Evolutionary conservation across 2,113 vertebrate genomes (phyloP), one percentile per base, ranked within the genome.

Genomic region (Hyla sarda): DNA sequence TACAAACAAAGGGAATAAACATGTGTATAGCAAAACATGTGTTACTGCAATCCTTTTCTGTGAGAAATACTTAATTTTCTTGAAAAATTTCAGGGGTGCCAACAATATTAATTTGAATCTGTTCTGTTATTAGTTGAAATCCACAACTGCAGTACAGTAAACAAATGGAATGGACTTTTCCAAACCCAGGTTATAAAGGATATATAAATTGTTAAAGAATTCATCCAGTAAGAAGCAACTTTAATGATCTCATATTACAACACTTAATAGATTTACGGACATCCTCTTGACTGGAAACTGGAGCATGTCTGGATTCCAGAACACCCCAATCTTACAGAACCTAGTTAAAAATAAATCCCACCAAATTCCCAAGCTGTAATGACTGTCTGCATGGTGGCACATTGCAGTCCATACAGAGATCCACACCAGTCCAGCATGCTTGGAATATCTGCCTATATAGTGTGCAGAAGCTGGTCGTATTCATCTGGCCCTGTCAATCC

Each of bases 271-370:
- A 45, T 56, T 56, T 41, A 69, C 28, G 50, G 65, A 23, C 14
- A 71, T 17, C 7, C 28, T 6, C 30, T 41, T 65, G 21, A 72
- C 17, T 37, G 48, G n/a, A 54, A 73, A 48, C 13, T 74, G 67
- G 50, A 83, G 82, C 48, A 58, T 41, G 72, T 83, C 69, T 74
- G 69, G 69, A 83, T 58, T 47, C 71, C 52, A 84, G 52, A 34
- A 41, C 37, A 84, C 52, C 34, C 69, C 65, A 54, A 60, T 60
- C 50, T 41, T 74, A 25, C 71, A 82, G n/a, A 82, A 30, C 10
- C 47, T 82, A 47, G 14, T 77, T 77, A 16, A 47, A 28, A 82
- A 69, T 7, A 60, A 45, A 62, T 41, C 19, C 19, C 62, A 82
- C n/a, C 47, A 32, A 21, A 69, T 11, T n/a, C 25, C 28, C 10